phyloP scores from a whole-genome alignment of 2,113 vertebrate species.

The Phylloscopus trochilus region DNA sequence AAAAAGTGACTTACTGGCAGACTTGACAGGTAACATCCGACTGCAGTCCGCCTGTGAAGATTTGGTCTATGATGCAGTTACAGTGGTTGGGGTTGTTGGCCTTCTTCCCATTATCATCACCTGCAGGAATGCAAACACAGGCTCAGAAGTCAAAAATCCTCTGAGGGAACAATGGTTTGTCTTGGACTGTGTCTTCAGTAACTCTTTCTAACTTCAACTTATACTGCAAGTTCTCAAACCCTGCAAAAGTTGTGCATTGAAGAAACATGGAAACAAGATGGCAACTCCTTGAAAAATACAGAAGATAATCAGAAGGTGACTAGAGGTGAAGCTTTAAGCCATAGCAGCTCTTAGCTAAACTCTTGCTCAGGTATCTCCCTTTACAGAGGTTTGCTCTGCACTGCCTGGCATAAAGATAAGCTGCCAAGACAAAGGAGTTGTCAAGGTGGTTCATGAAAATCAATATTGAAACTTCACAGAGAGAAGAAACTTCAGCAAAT shows the following conservation, averaged over 20 bases:
- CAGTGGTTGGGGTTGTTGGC: conserved; percentile 98
- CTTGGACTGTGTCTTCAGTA: not conserved
- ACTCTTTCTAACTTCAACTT: not conserved
- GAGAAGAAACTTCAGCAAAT: not conserved
- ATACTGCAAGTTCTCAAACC: not conserved
- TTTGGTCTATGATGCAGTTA: conserved; percentile 99
- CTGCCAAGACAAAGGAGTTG: not conserved
- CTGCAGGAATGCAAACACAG: conserved; percentile 70
- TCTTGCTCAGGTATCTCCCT: not conserved
- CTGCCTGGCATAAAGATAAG: not conserved
- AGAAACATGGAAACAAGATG: not conserved
- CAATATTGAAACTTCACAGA: not conserved
- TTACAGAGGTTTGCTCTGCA: not conserved
- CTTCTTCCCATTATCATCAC: conserved; percentile 96
- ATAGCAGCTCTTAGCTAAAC: not conserved
- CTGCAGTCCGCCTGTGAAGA: conserved; percentile 95
- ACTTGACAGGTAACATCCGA: conserved; percentile 97
- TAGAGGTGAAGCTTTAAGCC: not conserved
- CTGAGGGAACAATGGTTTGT: not conserved
- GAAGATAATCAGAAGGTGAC: not conserved
- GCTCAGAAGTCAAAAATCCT: not conserved
- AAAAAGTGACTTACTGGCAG: conserved; percentile 85
- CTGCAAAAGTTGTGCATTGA: not conserved
- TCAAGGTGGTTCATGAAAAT: not conserved
- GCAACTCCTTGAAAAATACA: not conserved